These are phyloP conservation scores for Drosophila sordidapex DNA, from an alignment of 2,888 invertebrate species.

Conservation along the genomic window DNA sequence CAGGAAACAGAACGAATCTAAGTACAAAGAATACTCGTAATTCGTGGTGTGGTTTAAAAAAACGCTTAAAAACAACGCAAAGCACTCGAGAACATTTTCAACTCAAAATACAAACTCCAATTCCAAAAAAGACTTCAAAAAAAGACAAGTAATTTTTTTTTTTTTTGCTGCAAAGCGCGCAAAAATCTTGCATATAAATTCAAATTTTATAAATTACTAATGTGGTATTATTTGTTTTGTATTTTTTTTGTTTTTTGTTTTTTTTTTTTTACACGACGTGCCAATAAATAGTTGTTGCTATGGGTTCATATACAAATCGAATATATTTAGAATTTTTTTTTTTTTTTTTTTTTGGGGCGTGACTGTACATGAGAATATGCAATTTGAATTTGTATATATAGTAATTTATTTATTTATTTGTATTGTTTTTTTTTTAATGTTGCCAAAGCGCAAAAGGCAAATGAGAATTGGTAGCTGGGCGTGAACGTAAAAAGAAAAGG, in stretches of 20 bases:
- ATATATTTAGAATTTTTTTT: conserved; percentile 29
- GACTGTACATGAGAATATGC: conserved; percentile 52
- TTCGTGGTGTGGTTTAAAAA: conserved; percentile 48
- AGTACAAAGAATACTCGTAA: conserved; percentile 36
- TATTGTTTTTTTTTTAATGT: conserved; percentile 29
- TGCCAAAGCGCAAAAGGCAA: conserved; percentile 56
- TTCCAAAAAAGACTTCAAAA: conserved; percentile 28
- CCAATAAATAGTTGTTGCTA: conserved; percentile 62
- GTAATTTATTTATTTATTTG: conserved; percentile 9
- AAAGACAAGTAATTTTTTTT: conserved; percentile 18
- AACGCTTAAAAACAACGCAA: conserved; percentile 40
- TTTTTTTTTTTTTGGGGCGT: conserved; percentile 29
- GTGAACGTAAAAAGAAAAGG: conserved; percentile 17
- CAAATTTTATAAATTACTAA: conserved; percentile 45
- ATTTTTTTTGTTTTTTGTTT: conserved; percentile 13
- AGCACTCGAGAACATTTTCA: conserved; percentile 42
- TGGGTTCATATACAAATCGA: conserved; percentile 47
- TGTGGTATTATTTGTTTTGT: conserved; percentile 32
- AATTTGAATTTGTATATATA: conserved; percentile 32
- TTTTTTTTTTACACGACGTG: conserved; percentile 60
- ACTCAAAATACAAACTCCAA: conserved; percentile 43
- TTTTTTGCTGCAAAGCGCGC: conserved; percentile 59
- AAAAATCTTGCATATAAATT: conserved; percentile 71
- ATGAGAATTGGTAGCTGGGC: conserved; percentile 39
- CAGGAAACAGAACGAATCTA: conserved; percentile 13